A percentile compares a stretch with the other conserved stretches of the same genome.
phyloP scores from a whole-genome alignment of 1,140 invertebrate genomes.

The Mesaphorura yosii region DNA sequence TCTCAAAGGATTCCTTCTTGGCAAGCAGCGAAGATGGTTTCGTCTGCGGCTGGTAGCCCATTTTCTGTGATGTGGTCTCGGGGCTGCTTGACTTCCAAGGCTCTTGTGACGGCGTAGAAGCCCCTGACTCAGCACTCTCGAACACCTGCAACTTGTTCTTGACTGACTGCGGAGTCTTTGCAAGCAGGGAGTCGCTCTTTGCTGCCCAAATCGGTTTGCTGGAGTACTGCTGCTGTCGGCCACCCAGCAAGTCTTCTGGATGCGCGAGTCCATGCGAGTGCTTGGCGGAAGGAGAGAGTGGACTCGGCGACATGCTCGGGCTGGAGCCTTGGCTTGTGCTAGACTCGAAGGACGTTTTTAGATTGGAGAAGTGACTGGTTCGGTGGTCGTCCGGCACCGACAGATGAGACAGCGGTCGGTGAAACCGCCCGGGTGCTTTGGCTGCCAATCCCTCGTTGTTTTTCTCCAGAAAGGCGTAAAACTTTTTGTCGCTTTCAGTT shows the following conservation, averaged over 20 bases:
- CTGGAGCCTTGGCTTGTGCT: conserved; percentile 26
- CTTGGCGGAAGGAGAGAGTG: conserved; percentile 13
- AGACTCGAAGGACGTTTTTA: conserved; percentile 68
- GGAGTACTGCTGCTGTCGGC: conserved; percentile 11
- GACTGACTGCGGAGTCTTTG: conserved; percentile 12
- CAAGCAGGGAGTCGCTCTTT: no score
- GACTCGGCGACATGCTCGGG: conserved; percentile 23
- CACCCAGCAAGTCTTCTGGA: no score
- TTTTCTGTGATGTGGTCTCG: no score
- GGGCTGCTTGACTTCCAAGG: no score
- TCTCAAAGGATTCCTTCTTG: neutral
- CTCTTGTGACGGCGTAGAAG: no score
- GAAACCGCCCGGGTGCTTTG: conserved; percentile 7
- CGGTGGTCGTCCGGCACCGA: conserved; percentile 45
- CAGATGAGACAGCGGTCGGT: conserved; percentile 33
- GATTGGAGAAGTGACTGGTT: conserved; percentile 67
- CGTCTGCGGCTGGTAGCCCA: neutral
- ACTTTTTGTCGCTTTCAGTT: conserved; percentile 72
- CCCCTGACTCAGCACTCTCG: conserved; percentile 6
- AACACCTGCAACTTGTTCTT: conserved; percentile 27
- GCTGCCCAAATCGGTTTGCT: conserved; percentile 23
- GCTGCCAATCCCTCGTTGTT: conserved; percentile 36
- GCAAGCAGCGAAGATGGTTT: neutral
- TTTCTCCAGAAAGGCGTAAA: conserved; percentile 66
- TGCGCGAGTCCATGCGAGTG: no score